Percentiles rank a stretch among this genome's conserved stretches.
These are phyloP conservation scores for Diuraphis noxia DNA, from an alignment of 1,140 invertebrate genomes.

Conservation along the genomic window DNA sequence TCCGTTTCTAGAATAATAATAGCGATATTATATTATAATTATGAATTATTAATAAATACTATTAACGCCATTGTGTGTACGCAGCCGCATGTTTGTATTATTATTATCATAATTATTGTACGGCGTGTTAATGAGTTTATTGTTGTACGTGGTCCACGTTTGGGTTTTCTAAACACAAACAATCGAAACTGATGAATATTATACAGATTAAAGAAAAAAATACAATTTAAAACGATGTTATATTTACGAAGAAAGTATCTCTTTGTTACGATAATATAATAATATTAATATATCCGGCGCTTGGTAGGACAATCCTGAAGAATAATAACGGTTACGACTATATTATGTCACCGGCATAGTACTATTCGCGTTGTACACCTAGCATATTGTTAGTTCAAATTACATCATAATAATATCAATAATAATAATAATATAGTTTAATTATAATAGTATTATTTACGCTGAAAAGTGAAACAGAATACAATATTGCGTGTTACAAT, in stretches of 20 bases:
- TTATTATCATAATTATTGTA: background rate
- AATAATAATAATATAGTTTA: too few relatives aligned
- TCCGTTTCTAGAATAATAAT: conserved; percentile 7
- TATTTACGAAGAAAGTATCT: background rate
- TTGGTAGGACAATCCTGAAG: background rate
- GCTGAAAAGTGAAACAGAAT: background rate
- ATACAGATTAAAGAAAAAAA: background rate
- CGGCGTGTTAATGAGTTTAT: conserved; percentile 29
- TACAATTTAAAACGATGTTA: background rate
- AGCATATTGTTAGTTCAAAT: background rate
- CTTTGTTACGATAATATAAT: background rate
- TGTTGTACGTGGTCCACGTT: background rate
- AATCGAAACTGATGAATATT: conserved; percentile 27
- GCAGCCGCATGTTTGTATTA: background rate
- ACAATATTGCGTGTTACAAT: too few relatives aligned
- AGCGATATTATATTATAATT: background rate
- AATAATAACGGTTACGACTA: background rate
- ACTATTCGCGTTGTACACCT: background rate
- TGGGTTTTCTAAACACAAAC: conserved; percentile 17
- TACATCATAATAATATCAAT: background rate
- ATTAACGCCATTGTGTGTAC: background rate
- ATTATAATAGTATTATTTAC: background rate
- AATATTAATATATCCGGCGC: background rate
- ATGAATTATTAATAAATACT: background rate
- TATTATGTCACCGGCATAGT: background rate